Percentiles rank a stretch among this genome's conserved stretches.
Evolutionary conservation across 2,888 invertebrate genomes (phyloP).

Genomic region (Bhutanitis thaidina): DNA sequence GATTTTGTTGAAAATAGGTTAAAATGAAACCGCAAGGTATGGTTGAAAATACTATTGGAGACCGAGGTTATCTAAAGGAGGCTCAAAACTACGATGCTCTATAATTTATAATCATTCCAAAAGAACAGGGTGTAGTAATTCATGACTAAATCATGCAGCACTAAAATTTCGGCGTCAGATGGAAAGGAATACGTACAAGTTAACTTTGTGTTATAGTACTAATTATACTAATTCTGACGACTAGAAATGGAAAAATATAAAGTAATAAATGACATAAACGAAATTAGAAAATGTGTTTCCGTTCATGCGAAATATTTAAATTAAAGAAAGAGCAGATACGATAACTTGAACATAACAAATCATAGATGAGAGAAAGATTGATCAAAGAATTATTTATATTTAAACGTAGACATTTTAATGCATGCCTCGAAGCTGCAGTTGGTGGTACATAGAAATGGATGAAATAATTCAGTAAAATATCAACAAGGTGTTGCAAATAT

Average conservation of each 20-base stretch:
- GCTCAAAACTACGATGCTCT: constrained; percentile 25
- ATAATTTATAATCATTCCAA: constrained; percentile 21
- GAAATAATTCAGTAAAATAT: not conserved
- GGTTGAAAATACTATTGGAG: constrained; percentile 71
- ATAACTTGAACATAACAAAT: constrained; percentile 22
- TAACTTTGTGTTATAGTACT: not conserved
- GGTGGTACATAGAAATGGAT: constrained; percentile 1
- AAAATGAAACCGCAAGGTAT: not conserved
- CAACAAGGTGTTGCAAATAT: constrained; percentile 29
- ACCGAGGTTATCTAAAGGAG: constrained; percentile 29
- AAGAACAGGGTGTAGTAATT: constrained; percentile 14
- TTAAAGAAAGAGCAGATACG: constrained; percentile 14
- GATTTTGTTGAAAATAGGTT: not conserved
- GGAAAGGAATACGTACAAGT: not conserved
- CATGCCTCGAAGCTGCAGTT: constrained; percentile 33
- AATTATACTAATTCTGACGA: not conserved
- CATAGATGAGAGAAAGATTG: constrained; percentile 22
- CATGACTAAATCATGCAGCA: constrained; percentile 19
- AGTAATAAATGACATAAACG: constrained; percentile 7
- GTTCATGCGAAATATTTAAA: constrained; percentile 5
- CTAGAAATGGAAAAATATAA: not conserved
- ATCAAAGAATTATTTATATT: constrained; percentile 4
- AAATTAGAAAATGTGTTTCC: not conserved
- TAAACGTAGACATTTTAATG: constrained; percentile 7
- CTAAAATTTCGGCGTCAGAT: not conserved